These are phyloP conservation scores for Trichoplusia ni DNA, from an alignment of 1,140 invertebrate genomes.

Conservation along the genomic window DNA sequence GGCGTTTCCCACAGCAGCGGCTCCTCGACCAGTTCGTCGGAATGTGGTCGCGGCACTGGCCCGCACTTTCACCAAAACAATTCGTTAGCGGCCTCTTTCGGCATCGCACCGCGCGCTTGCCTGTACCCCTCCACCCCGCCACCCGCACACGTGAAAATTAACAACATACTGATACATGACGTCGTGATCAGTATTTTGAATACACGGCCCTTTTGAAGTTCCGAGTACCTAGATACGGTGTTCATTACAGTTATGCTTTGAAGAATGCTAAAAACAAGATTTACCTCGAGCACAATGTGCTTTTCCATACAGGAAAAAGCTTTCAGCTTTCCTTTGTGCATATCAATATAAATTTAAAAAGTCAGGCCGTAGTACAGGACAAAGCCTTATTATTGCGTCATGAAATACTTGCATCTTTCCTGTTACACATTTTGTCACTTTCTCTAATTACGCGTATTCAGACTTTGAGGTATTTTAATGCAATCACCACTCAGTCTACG, in stretches of 20 bases:
- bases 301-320: too few species aligned
- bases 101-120: conserved; percentile 60
- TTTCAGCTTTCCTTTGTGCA: too few species aligned
- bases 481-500: too few species aligned
- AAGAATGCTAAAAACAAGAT: background rate
- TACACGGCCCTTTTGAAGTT: conserved; percentile 41
- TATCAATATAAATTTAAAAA: too few species aligned
- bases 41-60: conserved; percentile 79
- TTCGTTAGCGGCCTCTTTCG: conserved; percentile 78
- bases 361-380: too few species aligned
- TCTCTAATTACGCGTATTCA: too few species aligned
- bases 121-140: conserved; percentile 42
- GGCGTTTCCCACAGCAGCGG: conserved; percentile 76
- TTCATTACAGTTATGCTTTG: background rate
- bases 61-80: conserved; percentile 81
- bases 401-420: too few species aligned
- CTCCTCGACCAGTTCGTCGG: conserved; percentile 78
- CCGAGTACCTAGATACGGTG: background rate
- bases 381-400: too few species aligned
- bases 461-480: too few species aligned
- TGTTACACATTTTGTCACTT: too few species aligned
- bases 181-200: conserved; percentile 46
- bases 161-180: conserved; percentile 56
- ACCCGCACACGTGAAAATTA: conserved; percentile 62
- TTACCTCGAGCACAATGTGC: too few species aligned